Conservation (phyloP, 2,888 invertebrate species). For the Branchipolynoe longqiensis region DNA sequence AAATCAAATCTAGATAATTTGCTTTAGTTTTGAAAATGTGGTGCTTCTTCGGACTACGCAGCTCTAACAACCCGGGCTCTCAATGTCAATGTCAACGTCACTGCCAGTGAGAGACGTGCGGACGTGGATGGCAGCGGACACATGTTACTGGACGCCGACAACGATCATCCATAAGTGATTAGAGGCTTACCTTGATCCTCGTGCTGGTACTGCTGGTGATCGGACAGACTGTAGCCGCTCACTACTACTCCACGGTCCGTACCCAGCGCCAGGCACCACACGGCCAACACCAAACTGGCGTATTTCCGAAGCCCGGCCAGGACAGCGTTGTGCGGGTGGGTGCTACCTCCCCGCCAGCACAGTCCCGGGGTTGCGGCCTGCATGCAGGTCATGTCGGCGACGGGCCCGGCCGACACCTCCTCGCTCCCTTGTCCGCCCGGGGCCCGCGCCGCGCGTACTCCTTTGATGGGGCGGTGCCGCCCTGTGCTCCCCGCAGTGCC, state of each 20-base stretch:
- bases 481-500: no score
- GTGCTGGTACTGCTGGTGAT: neutral
- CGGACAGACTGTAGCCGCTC: slow-evolving; percentile 27
- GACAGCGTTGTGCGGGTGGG: neutral
- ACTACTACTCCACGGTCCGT: neutral
- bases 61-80: no score
- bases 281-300: neutral
- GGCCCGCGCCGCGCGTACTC: no score
- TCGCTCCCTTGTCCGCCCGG: no score
- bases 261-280: slow-evolving; percentile 7
- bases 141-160: neutral
- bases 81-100: no score
- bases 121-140: no score
- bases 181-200: slow-evolving; percentile 42
- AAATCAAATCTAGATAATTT: no score
- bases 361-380: neutral
- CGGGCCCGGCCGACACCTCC: neutral
- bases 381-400: neutral
- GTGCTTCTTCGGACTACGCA: no score
- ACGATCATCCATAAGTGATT: neutral
- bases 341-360: neutral
- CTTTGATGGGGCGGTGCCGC: no score
- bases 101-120: no score
- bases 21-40: no score
- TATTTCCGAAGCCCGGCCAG: neutral